phyloP scores from a whole-genome alignment of 2,113 vertebrate species.

The Myiozetetes cayanensis region DNA sequence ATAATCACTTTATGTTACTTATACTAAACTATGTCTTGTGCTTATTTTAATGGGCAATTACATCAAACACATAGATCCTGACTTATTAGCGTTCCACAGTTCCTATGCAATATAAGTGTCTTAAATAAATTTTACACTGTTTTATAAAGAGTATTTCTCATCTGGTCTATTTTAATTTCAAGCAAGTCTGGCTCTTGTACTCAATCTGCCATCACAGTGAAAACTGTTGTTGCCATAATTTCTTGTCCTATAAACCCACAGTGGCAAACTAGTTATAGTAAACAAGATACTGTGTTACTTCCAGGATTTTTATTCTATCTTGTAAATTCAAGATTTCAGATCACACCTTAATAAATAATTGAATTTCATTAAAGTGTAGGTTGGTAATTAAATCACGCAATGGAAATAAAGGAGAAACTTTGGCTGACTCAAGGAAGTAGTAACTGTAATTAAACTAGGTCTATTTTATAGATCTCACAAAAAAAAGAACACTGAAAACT shows the following conservation, averaged over 20 bases:
- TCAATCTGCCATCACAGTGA: not conserved
- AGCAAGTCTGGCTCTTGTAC: not conserved
- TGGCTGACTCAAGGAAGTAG: not conserved
- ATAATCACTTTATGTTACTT: not conserved
- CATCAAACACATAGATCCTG: slow-evolving; percentile 49
- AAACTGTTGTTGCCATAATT: slow-evolving; percentile 14
- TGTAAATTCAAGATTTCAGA: slow-evolving; percentile 32
- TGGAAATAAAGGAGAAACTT: not conserved
- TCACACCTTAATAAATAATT: not conserved
- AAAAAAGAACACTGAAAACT: not conserved
- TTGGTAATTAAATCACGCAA: not conserved
- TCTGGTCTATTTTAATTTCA: slow-evolving; percentile 50
- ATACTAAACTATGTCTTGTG: not conserved
- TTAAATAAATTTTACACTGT: slow-evolving; percentile 45
- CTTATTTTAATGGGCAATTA: slow-evolving; percentile 47
- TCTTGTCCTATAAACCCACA: slow-evolving; percentile 45
- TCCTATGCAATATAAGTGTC: slow-evolving; percentile 40
- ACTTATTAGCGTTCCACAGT: slow-evolving; percentile 7
- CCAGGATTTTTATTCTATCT: not conserved
- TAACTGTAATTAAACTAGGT: not conserved
- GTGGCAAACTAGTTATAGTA: slow-evolving; percentile 30
- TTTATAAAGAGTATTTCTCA: slow-evolving; percentile 27
- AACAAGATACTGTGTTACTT: not conserved
- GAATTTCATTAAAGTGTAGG: not conserved
- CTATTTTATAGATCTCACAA: not conserved